Evolutionary conservation across 2,797 vertebrate genomes (phyloP).

Genomic region (Pseudocheirus occidentalis): DNA sequence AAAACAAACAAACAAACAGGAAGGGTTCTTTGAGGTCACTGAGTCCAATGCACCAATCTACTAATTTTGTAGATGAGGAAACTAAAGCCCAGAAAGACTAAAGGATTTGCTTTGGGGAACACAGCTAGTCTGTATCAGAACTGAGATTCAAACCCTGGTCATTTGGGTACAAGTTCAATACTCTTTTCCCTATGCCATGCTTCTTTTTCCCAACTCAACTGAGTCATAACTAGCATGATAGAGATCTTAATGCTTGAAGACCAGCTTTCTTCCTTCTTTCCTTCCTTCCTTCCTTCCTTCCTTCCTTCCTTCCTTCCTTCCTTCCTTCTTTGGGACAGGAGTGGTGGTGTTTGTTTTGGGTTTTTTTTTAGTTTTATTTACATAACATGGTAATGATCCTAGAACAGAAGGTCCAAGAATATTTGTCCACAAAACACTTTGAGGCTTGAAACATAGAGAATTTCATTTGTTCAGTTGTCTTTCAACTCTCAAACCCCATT

Average conservation of each 20-base stretch:
- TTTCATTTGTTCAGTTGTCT: too few species aligned
- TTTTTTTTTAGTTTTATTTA: too few species aligned
- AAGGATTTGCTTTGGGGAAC: background rate
- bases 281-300: too few species aligned
- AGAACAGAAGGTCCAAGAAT: background rate
- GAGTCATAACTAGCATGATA: background rate
- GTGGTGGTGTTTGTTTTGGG: too few species aligned
- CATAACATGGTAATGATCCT: background rate
- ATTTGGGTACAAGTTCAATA: background rate
- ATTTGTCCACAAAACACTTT: background rate
- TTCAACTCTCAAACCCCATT: too few species aligned
- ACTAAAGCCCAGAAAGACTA: background rate
- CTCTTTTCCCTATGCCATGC: background rate
- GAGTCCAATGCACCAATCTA: background rate
- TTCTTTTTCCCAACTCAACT: background rate
- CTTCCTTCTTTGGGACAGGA: too few species aligned
- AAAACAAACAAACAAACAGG: too few species aligned
- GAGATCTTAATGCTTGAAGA: background rate
- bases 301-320: too few species aligned
- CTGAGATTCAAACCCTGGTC: background rate
- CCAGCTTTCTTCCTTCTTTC: background rate
- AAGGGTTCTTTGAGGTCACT: background rate
- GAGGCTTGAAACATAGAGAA: background rate
- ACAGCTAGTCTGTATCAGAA: background rate
- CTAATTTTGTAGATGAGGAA: background rate